Base-by-base conservation (phyloP, 2,888 invertebrate genomes). In the Alviniconcha strummeri region DNA sequence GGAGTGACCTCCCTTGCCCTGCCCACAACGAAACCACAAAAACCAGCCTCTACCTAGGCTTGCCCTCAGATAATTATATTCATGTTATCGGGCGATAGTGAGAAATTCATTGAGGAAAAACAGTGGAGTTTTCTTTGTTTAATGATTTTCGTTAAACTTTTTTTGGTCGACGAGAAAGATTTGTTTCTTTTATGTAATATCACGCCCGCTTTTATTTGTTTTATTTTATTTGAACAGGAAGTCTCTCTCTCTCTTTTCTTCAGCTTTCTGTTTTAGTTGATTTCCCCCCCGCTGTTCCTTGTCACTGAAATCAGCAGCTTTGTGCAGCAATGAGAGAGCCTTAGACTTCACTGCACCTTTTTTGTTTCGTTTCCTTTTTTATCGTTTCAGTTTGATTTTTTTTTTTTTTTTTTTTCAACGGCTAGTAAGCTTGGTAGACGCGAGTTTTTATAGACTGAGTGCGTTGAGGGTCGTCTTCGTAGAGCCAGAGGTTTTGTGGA, bases 401-500 rank as follows among this genome's bases (percentile, higher is more conserved):
- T 75, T 75, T 55, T 75, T 75, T 75, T 55, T 75, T 75, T 75
- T 55, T 75, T 55, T 75, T 52, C 54, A 55, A 11, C 54, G 17
- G 8, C 15, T 77, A 77, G 77, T 57, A 17, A 57, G 77, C 77
- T 77, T 77, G 19, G n/a, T 81, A 74, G 81, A 56, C 17, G 19
- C 55, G 11, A 54, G 74, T 74, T 15, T 69, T 72, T 81, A 52
- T 55, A 71, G 4, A 9, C 15, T n/a, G 69, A 80, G 80, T 52
- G 72, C 60, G n/a, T 52, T 11, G 81, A 81, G 74, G 81, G 81
- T 56, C 17, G 57, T 71, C 54, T 71, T 17, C 15, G 74, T 81
- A 74, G 81, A 81, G 74, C 74, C 36, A 17, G 13, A 19, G 81
- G 81, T 81, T 81, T 81, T 81, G 81, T 81, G 81, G 71, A 74